These are phyloP conservation scores for Streptopelia turtur DNA, from an alignment of 2,797 vertebrate species.

Conservation along the genomic window DNA sequence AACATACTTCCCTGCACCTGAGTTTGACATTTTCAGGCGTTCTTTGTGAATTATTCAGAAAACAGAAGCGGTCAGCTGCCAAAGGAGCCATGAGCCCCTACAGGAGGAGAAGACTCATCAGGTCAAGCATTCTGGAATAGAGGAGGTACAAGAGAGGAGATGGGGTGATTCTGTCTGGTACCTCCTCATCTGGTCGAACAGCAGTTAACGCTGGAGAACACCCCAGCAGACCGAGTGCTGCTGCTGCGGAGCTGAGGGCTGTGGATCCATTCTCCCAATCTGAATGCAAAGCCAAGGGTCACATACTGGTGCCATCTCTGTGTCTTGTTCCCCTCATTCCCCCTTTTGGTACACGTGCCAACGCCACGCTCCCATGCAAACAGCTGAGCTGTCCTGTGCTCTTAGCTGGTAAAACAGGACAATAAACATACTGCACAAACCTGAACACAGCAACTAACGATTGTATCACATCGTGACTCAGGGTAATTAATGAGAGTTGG, in stretches of 20 bases:
- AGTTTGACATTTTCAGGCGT: not conserved
- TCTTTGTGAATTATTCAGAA: not conserved
- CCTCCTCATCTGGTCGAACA: not conserved
- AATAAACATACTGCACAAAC: not conserved
- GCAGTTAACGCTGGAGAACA: not conserved
- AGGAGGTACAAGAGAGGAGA: not conserved
- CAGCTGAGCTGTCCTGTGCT: not conserved
- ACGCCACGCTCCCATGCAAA: not conserved
- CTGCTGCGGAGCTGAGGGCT: too few relatives aligned
- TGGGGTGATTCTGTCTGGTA: too few relatives aligned
- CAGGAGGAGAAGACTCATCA: not conserved
- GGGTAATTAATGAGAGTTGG: conserved; percentile 25
- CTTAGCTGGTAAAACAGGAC: not conserved
- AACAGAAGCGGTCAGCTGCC: not conserved
- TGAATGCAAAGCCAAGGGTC: not conserved
- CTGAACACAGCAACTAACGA: not conserved
- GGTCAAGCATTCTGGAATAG: not conserved
- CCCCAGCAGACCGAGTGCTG: too few relatives aligned
- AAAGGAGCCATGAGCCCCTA: accelerated
- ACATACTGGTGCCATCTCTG: not conserved
- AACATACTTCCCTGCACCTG: not conserved
- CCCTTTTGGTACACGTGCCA: too few relatives aligned
- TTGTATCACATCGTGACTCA: not conserved
- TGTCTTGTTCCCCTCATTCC: not conserved
- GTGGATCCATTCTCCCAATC: not conserved